Evolutionary conservation across 2,113 vertebrate genomes (phyloP), one percentile per base, ranked within the genome.

Genomic region (Taurulus bubalis): DNA sequence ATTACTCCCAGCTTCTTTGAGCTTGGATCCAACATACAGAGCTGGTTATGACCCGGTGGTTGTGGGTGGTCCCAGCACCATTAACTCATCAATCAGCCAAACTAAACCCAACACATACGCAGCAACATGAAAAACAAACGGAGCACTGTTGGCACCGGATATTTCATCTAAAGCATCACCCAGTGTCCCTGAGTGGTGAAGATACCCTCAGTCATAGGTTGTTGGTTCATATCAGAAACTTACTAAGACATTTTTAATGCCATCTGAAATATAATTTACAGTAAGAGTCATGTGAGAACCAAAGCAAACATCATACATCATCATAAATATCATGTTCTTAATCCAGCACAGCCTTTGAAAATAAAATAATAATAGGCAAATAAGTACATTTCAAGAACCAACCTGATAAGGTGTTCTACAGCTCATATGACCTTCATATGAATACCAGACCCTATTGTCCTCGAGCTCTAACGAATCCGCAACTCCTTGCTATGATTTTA

Each of bases 41-140:
- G 65, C 10, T 63, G 49, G 22, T 68, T 75, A 28, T 67, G 75
- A 77, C 58, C 67, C 32, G 18, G 64, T 56, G 59, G 75, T 28
- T 51, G 78, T 84, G 91, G 89, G 87, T 92, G 89, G 91, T 91
- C 88, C 42, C 26, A 15, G 76, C 69, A 85, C 34, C 40, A 20
- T 66, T 51, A 66, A 75, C 59, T 84, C 85, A 83, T 87, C 75
- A 73, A 83, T 92, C 89, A 84, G 22, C 71, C 40, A 26, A 60
- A 58, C 55, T 45, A 8, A 67, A 66, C 76, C 45, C 55, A 69
- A 60, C 45, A 71, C 68, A 56, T 45, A n/a, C 34, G 60, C 9
- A 28, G 26, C 38, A 56, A 78, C 51, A 84, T 30, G 8, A 45
- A 82, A 58, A 79, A 85, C 71, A 81, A 87, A 77, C 14, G 2